These are phyloP conservation scores for Serranus cabrilla DNA, from an alignment of 2,797 vertebrate genomes.

Conservation along the genomic window DNA sequence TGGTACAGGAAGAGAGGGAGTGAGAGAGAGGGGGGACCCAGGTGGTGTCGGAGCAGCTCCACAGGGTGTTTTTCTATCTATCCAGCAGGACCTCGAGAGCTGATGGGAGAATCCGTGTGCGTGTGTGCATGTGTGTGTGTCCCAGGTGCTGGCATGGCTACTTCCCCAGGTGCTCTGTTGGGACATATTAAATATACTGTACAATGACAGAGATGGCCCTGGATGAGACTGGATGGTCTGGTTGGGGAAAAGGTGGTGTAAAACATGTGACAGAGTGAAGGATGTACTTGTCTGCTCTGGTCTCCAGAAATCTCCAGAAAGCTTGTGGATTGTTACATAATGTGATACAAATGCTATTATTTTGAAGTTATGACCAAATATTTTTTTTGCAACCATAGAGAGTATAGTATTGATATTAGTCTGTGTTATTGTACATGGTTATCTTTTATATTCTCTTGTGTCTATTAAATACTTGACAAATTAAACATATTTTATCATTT, in stretches of 20 bases:
- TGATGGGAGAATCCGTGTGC: slow-evolving; percentile 69
- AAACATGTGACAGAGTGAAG: slow-evolving; percentile 75
- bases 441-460: too few species aligned
- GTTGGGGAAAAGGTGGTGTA: slow-evolving; percentile 71
- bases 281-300: slow-evolving; percentile 69
- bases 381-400: slow-evolving; percentile 16
- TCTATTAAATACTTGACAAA: too few species aligned
- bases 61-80: slow-evolving; percentile 83
- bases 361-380: neutral
- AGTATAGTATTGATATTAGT: neutral
- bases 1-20: slow-evolving; percentile 61
- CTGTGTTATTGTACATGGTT: too few species aligned
- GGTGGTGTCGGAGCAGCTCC: slow-evolving; percentile 82
- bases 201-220: slow-evolving; percentile 79
- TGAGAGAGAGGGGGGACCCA: slow-evolving; percentile 70
- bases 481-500: too few species aligned
- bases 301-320: slow-evolving; percentile 49
- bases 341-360: slow-evolving; percentile 16
- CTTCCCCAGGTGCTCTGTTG: slow-evolving; percentile 81
- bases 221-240: slow-evolving; percentile 76
- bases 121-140: slow-evolving; percentile 58
- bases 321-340: slow-evolving; percentile 40
- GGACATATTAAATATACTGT: slow-evolving; percentile 84
- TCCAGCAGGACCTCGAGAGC: slow-evolving; percentile 73
- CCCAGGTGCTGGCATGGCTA: slow-evolving; percentile 77